Base-by-base conservation (phyloP, 2,113 vertebrate genomes). In the Opisthocomus hoazin region DNA sequence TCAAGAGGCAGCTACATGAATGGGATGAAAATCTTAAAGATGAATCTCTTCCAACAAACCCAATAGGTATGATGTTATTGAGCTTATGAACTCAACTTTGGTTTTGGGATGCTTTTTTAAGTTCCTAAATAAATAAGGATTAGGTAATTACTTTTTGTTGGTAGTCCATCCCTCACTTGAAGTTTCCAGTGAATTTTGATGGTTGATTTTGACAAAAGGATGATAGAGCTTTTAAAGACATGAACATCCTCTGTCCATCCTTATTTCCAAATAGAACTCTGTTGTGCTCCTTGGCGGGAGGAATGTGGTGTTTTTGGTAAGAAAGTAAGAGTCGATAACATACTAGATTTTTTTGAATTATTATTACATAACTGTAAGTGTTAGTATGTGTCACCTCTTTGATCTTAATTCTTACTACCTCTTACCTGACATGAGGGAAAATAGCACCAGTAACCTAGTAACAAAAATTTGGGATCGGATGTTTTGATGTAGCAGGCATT, bases 1-100 rank as follows among this genome's bases (percentile, higher is more conserved):
- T 99, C 94, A 99, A 99, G 97, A 98, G 98, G 91, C 99, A 99
- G 94, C 98, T 99, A 34, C 99, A 98, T 3, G 99, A 99, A 88
- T 99, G 99, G 99, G 99, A 99, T 75, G 99, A 99, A 98, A 99
- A 99, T 89, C 98, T 99, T 27, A 99, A 99, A 94, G 99, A 99
- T n/a, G 99, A 99, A 81, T 99, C 99, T 36, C 99, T 99, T 76
- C 99, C 99, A 27, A 97, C 98, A 51, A 99, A 99, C 87, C 99
- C 99, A 89, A 95, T 99, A 98, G 99, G 99, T 99, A 98, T 11
- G 90, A 63, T 45, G 23, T 26, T 84, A 4, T 43, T 70, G 29
- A 51, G 20, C 9, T n/a, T 30, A 43, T 5, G 0, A 65, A n/a
- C 30, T 68, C 15, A 15, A 6, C 23, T 37, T 37, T 74, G 8